These are phyloP conservation scores for Siphlonurus alternatus DNA, from an alignment of 2,888 invertebrate genomes.

Conservation along the genomic window DNA sequence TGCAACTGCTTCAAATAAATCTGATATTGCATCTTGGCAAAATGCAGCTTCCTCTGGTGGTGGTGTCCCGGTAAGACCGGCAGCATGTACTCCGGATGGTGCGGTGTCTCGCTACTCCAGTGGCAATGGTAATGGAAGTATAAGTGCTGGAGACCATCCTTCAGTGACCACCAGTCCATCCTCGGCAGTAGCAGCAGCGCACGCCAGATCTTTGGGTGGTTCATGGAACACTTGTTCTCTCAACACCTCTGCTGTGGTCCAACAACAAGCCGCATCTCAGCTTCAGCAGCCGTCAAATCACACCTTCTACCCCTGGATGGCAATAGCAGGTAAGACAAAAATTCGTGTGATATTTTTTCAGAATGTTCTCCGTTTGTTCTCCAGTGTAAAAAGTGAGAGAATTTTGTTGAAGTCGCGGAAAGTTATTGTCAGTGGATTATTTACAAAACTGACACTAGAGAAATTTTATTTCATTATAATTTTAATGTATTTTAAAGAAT, in stretches of 20 bases:
- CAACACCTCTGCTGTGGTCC: slow-evolving; percentile 47
- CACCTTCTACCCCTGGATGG: slow-evolving; percentile 97
- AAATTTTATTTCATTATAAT: no score
- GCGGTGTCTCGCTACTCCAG: slow-evolving; percentile 18
- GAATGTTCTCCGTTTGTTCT: no score
- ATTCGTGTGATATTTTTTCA: no score
- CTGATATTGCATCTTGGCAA: slow-evolving; percentile 49
- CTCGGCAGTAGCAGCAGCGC: slow-evolving; percentile 15
- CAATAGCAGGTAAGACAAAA: slow-evolving; percentile 96
- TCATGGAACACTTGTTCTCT: slow-evolving; percentile 82
- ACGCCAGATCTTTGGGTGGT: slow-evolving; percentile 34
- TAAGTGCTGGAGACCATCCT: neutral
- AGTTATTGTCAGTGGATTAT: no score
- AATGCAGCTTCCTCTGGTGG: slow-evolving; percentile 33
- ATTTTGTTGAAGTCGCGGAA: no score
- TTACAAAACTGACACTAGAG: no score
- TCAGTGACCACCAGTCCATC: slow-evolving; percentile 11
- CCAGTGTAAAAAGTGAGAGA: no score
- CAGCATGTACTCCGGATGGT: slow-evolving; percentile 71
- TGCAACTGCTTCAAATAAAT: slow-evolving; percentile 22
- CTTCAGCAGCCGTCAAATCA: slow-evolving; percentile 80
- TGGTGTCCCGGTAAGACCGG: slow-evolving; percentile 54
- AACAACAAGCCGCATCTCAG: slow-evolving; percentile 51
- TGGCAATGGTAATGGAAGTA: slow-evolving; percentile 29
- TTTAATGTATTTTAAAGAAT: no score